A percentile compares a stretch with the other conserved stretches of the same genome.
These are phyloP conservation scores for Hypomecis atomaria DNA, from an alignment of 2,888 invertebrate species.

Conservation along the genomic window DNA sequence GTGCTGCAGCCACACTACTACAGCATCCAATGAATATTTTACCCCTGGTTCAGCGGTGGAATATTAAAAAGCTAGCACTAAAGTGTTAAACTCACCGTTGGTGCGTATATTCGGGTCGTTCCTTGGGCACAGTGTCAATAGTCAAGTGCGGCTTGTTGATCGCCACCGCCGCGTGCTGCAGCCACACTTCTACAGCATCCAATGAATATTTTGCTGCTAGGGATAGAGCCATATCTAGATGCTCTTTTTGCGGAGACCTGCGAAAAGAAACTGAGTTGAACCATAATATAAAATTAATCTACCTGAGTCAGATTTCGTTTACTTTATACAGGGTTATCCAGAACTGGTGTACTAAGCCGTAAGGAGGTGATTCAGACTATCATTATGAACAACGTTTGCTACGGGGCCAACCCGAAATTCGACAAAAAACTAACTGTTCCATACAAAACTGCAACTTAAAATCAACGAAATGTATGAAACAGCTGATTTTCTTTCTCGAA, in stretches of 20 bases:
- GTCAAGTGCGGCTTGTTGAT: constrained; percentile 39
- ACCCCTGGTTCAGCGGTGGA: no score
- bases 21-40: constrained; percentile 58
- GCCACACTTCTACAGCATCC: constrained; percentile 66
- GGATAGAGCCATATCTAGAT: constrained; percentile 55
- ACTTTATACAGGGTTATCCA: no score
- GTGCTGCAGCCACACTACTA: constrained; percentile 73
- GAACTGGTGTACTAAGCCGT: no score
- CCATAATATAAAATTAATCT: neutral
- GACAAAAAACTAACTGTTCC: no score
- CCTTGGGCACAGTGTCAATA: constrained; percentile 35
- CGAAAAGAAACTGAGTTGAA: neutral
- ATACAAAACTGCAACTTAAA: no score
- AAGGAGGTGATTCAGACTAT: no score
- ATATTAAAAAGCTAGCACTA: neutral
- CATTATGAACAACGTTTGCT: no score
- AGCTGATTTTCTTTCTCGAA: no score
- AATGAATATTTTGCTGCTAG: constrained; percentile 62
- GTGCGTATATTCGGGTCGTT: constrained; percentile 35
- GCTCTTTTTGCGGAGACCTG: constrained; percentile 56
- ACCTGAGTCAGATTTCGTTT: no score
- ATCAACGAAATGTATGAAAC: no score
- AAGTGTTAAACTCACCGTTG: constrained; percentile 42
- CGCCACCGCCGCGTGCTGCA: constrained; percentile 62
- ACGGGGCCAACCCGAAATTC: no score